These are phyloP conservation scores for Cheilosia urbana DNA, from an alignment of 2,888 invertebrate genomes.

Conservation along the genomic window DNA sequence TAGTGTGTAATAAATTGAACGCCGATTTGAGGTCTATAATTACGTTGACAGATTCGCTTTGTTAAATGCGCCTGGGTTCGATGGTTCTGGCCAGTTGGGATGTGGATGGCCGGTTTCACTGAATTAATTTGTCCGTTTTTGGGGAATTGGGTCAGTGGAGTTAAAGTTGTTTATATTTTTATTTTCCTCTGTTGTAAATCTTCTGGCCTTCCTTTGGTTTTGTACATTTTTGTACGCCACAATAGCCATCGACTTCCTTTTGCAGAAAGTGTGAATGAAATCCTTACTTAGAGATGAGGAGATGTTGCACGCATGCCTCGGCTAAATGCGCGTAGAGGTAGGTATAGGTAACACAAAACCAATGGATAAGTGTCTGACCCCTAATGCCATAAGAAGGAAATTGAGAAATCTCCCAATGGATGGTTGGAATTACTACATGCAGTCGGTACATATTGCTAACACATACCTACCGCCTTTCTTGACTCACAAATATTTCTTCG, in stretches of 20 bases:
- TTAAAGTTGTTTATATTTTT: conserved; percentile 14
- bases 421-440: conserved; percentile 55
- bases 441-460: conserved; percentile 45
- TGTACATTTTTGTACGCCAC: conserved; percentile 17
- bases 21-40: conserved; percentile 68
- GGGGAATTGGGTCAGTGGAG: conserved; percentile 68
- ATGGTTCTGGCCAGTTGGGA: conserved; percentile 38
- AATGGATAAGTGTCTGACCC: conserved; percentile 56
- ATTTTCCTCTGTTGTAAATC: not conserved
- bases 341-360: conserved; percentile 40
- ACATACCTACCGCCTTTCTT: conserved; percentile 38
- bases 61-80: conserved; percentile 54
- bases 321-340: conserved; percentile 52
- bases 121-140: conserved; percentile 73
- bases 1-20: conserved; percentile 66
- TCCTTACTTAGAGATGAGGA: conserved; percentile 67
- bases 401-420: conserved; percentile 47
- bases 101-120: conserved; percentile 62
- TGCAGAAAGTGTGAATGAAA: conserved; percentile 67
- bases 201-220: conserved; percentile 13
- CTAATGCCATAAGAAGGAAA: conserved; percentile 42
- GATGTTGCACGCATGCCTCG: conserved; percentile 65
- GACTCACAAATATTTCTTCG: conserved; percentile 11
- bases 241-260: conserved; percentile 40
- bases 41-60: conserved; percentile 72